These are phyloP conservation scores for Drosophila subpulchrella DNA, from an alignment of 1,140 invertebrate genomes.

Conservation along the genomic window DNA sequence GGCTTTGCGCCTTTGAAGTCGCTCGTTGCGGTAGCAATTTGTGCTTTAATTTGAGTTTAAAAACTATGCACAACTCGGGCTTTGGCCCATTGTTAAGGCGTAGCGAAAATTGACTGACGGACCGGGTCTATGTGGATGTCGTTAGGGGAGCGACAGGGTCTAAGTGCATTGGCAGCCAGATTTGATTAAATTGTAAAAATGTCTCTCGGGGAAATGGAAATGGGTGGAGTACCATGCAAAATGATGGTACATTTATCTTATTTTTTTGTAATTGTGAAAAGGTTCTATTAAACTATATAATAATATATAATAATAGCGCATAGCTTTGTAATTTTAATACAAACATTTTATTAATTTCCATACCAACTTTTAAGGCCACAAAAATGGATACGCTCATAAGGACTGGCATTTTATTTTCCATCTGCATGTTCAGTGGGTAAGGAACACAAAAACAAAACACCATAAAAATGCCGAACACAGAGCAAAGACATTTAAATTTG, in stretches of 20 bases:
- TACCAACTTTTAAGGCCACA: not conserved
- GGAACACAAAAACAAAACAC: conserved; percentile 12
- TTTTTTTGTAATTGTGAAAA: too few relatives aligned
- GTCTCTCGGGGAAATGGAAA: too few relatives aligned
- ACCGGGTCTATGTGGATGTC: conserved; percentile 19
- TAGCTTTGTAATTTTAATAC: not conserved
- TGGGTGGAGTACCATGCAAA: too few relatives aligned
- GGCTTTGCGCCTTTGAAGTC: conserved; percentile 69
- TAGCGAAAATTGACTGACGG: conserved; percentile 30
- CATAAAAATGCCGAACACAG: conserved; percentile 67
- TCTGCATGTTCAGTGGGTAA: conserved; percentile 45
- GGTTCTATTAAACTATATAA: too few relatives aligned
- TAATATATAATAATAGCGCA: too few relatives aligned
- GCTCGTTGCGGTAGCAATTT: conserved; percentile 77
- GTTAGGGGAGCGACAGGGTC: conserved; percentile 4
- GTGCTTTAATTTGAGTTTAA: conserved; percentile 83
- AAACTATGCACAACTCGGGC: conserved; percentile 69
- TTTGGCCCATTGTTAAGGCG: conserved; percentile 48
- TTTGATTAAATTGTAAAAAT: not conserved
- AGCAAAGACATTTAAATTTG: conserved; percentile 77
- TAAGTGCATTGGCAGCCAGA: not conserved
- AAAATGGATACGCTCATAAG: conserved; percentile 9
- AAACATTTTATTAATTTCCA: not conserved
- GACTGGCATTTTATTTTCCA: not conserved
- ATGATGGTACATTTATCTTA: too few relatives aligned